Conservation (phyloP, 2,797 vertebrate species). For the Acanthornis magna region DNA sequence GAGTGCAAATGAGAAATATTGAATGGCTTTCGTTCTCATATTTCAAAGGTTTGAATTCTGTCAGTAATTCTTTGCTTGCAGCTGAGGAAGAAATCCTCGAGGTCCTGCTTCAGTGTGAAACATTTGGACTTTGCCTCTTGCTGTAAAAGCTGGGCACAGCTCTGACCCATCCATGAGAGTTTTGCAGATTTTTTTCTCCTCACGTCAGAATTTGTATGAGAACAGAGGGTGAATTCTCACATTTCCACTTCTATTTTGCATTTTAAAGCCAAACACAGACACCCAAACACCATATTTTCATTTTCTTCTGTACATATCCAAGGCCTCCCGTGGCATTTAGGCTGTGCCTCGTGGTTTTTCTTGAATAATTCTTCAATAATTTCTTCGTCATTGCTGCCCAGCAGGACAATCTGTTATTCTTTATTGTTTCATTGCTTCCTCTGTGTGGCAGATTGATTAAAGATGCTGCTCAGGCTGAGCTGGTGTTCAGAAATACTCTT, state of each 20-base stretch:
- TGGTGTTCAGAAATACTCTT: not conserved
- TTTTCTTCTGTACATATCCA: not conserved
- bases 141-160: not conserved
- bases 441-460: not conserved
- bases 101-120: not conserved
- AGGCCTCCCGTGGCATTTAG: not conserved
- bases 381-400: not conserved
- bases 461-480: not conserved
- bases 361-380: not conserved
- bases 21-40: not conserved
- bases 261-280: not conserved
- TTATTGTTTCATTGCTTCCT: not conserved
- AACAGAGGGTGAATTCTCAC: not conserved
- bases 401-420: not conserved
- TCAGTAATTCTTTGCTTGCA: not conserved
- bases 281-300: not conserved
- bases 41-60: not conserved
- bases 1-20: constrained; percentile 12
- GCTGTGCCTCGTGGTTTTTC: not conserved
- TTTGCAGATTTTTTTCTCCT: not conserved
- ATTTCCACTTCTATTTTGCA: not conserved
- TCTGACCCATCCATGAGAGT: not conserved
- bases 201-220: not conserved
- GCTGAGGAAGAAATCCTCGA: not conserved
- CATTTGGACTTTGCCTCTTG: not conserved